Evolutionary conservation across 2,113 vertebrate genomes (phyloP).

Genomic region (Todiramphus saurophagus): DNA sequence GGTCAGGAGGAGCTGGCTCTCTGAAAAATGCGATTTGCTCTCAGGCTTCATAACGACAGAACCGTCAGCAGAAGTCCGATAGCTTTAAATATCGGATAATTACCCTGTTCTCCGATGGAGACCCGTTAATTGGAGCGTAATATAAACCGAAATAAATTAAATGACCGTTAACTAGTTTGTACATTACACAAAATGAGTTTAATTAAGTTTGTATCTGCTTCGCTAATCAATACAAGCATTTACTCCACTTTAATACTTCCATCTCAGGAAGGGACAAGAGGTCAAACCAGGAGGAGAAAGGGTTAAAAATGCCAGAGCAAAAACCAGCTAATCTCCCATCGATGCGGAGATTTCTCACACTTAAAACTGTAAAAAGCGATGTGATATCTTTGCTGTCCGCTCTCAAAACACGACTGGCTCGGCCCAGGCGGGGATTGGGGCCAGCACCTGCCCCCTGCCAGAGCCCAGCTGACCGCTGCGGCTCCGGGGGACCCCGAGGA

Average conservation of each 20-base stretch:
- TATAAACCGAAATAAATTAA: constrained; percentile 77
- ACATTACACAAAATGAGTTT: constrained; percentile 74
- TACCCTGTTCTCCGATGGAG: constrained; percentile 48
- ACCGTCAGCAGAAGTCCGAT: constrained; percentile 23
- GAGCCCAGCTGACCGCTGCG: not conserved
- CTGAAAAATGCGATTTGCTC: not conserved
- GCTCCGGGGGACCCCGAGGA: too few species aligned
- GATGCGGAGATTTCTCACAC: not conserved
- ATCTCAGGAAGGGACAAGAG: not conserved
- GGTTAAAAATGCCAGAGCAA: constrained; percentile 20
- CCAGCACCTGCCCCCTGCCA: not conserved
- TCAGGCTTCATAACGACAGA: not conserved
- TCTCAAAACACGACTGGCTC: not conserved
- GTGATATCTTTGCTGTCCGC: not conserved
- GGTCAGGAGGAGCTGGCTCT: not conserved
- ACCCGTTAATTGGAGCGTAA: constrained; percentile 64
- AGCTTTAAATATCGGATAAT: constrained; percentile 44
- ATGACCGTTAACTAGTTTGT: constrained; percentile 75
- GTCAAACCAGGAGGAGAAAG: not conserved
- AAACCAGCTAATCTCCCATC: not conserved
- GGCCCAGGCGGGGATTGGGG: not conserved
- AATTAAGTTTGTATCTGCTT: constrained; percentile 78
- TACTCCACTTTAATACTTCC: constrained; percentile 20
- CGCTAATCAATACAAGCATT: constrained; percentile 67
- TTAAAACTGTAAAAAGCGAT: not conserved